A percentile compares a stretch with the other conserved stretches of the same genome.
Conservation (phyloP, 1,140 invertebrate species). For the Ptiloglossa arizonensis region DNA sequence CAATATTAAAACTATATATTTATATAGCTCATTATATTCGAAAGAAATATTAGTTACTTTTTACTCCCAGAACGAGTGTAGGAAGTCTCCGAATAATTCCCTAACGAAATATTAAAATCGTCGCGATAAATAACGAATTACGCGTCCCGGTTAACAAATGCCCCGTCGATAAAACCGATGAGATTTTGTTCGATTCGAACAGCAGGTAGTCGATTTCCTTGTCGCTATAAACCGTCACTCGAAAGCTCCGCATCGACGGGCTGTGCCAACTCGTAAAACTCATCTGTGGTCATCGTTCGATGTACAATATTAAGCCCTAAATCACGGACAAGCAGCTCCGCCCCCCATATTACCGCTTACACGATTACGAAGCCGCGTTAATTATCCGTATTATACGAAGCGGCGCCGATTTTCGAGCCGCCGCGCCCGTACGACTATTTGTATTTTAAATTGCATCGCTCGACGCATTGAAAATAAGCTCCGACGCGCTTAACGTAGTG, state of each 20-base stretch:
- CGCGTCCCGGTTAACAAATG: too few species aligned
- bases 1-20: too few species aligned
- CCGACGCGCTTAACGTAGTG: neutral
- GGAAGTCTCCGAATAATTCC: too few species aligned
- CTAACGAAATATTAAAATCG: too few species aligned
- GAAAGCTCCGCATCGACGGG: constrained; percentile 67
- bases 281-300: constrained; percentile 75
- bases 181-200: neutral
- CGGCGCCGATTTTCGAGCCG: constrained; percentile 4
- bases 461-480: neutral
- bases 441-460: neutral
- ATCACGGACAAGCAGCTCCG: constrained; percentile 20
- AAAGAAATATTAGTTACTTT: too few species aligned
- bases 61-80: too few species aligned
- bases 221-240: constrained; percentile 70
- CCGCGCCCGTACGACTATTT: neutral
- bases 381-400: constrained; percentile 16
- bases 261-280: constrained; percentile 78
- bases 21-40: too few species aligned
- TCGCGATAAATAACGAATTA: too few species aligned
- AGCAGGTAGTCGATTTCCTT: neutral
- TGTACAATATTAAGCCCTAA: constrained; percentile 42
- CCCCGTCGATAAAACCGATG: neutral
- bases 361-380: neutral
- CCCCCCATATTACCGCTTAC: constrained; percentile 20